These are phyloP conservation scores for Pipa parva DNA, from an alignment of 2,113 vertebrate genomes.

Conservation along the genomic window DNA sequence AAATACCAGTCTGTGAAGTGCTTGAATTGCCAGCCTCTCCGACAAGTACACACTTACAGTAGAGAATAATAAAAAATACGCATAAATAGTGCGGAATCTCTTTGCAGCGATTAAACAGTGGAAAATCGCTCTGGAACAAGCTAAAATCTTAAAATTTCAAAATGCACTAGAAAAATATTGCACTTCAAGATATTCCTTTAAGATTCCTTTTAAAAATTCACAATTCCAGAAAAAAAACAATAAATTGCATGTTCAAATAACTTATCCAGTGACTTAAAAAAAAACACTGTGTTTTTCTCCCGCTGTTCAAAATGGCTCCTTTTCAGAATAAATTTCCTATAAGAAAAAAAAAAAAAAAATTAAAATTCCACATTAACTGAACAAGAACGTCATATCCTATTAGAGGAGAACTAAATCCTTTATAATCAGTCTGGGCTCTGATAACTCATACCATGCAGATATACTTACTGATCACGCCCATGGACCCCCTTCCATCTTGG, in stretches of 20 bases:
- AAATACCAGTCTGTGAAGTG: too few species aligned
- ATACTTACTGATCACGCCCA: slow-evolving; percentile 1
- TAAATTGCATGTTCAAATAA: slow-evolving; percentile 44
- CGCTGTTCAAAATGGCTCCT: slow-evolving; percentile 35
- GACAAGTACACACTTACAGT: too few species aligned
- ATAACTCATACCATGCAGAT: neutral
- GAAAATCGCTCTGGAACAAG: too few species aligned
- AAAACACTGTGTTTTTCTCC: slow-evolving; percentile 9
- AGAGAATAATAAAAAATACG: too few species aligned
- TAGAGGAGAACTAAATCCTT: neutral
- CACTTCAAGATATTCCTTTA: slow-evolving; percentile 5
- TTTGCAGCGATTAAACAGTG: slow-evolving; percentile 6
- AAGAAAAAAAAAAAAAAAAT: neutral
- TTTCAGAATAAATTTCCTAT: slow-evolving; percentile 44
- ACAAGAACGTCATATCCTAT: too few species aligned
- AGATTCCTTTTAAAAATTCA: slow-evolving; percentile 3
- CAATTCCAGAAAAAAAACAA: neutral
- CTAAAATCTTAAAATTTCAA: slow-evolving; percentile 8
- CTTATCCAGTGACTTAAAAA: slow-evolving; percentile 41
- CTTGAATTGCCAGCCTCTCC: too few species aligned
- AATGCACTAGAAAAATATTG: slow-evolving; percentile 26
- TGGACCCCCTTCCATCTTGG: neutral
- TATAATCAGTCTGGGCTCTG: neutral
- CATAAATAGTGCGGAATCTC: too few species aligned
- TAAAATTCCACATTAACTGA: rapidly evolving